phyloP scores from a whole-genome alignment of 2,113 vertebrate genomes.

The Okapia johnstoni region DNA sequence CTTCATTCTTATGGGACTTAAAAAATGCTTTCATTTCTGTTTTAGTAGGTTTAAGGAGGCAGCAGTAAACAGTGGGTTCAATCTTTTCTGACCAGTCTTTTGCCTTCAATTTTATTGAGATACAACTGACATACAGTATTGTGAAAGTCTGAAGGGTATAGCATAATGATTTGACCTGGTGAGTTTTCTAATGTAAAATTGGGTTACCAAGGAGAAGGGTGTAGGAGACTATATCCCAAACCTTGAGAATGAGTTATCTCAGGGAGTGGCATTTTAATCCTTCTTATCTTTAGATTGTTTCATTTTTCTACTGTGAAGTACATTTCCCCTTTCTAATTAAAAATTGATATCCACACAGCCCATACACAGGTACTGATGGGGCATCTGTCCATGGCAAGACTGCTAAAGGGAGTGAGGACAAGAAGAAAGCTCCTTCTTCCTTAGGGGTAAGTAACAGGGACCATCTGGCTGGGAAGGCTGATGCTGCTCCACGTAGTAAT shows the following conservation, averaged over 20 bases:
- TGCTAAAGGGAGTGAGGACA: background rate
- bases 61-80: background rate
- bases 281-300: background rate
- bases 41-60: background rate
- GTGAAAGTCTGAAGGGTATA: background rate
- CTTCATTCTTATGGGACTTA: background rate
- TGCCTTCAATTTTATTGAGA: background rate
- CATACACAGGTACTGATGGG: background rate
- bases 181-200: background rate
- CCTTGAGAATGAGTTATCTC: background rate
- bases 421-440: background rate
- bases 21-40: background rate
- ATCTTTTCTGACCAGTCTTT: background rate
- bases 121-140: background rate
- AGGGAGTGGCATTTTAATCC: background rate
- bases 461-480: background rate
- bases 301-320: background rate
- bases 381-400: background rate
- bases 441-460: background rate
- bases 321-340: background rate
- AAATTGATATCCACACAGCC: background rate
- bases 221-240: background rate
- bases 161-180: background rate
- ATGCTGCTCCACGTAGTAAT: fast-evolving
- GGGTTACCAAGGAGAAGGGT: background rate